phyloP scores from a whole-genome alignment of 2,113 vertebrate genomes.

The Clupea harengus region DNA sequence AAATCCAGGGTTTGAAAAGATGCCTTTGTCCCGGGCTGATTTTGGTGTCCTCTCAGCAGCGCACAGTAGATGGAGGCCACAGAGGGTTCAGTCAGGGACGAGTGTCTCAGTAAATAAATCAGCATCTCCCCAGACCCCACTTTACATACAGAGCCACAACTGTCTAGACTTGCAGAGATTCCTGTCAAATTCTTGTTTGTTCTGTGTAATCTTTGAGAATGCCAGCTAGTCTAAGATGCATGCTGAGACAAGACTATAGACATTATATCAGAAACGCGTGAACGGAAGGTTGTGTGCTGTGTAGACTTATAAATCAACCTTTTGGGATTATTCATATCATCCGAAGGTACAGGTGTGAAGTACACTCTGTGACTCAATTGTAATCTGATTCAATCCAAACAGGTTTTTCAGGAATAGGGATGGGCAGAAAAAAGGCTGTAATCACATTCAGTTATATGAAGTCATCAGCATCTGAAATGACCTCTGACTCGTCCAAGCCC shows the following conservation, averaged over 20 bases:
- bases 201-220: not conserved
- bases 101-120: constrained; percentile 36
- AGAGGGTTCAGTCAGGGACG: constrained; percentile 39
- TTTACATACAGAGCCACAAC: not conserved
- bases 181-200: constrained; percentile 22
- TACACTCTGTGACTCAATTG: not conserved
- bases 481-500: constrained; percentile 53
- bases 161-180: constrained; percentile 23
- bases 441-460: constrained; percentile 7
- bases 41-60: constrained; percentile 19
- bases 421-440: too few relatives aligned
- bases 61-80: constrained; percentile 48
- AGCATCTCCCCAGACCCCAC: constrained; percentile 22
- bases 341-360: not conserved
- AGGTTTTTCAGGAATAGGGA: not conserved
- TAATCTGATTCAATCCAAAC: not conserved
- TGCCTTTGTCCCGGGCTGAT: constrained; percentile 58
- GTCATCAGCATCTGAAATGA: constrained; percentile 58
- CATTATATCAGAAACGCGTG: not conserved
- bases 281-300: not conserved
- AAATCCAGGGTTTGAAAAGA: constrained; percentile 52
- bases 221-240: not conserved
- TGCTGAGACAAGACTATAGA: constrained; percentile 14
- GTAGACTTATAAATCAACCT: not conserved
- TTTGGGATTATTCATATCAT: not conserved